A percentile compares a stretch with the other conserved stretches of the same genome.
These are phyloP conservation scores for Phengaris alcon DNA, from an alignment of 2,888 invertebrate species.

Conservation along the genomic window DNA sequence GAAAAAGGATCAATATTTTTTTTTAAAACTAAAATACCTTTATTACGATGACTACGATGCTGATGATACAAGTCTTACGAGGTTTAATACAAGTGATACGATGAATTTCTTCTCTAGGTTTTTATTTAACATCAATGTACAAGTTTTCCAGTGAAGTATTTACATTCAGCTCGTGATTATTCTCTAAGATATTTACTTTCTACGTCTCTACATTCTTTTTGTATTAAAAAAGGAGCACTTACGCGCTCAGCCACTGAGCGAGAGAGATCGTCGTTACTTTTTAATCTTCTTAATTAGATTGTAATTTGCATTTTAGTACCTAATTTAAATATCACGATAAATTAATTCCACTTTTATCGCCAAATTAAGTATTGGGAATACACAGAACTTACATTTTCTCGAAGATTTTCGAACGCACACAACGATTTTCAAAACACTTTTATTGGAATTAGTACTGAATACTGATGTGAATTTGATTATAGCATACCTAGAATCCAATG, in stretches of 20 bases:
- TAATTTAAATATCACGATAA: background rate
- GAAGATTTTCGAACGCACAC: slow-evolving; percentile 32
- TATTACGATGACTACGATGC: no score
- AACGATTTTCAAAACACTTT: slow-evolving; percentile 37
- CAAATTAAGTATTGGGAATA: background rate
- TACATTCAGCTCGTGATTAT: no score
- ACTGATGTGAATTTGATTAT: slow-evolving; percentile 38
- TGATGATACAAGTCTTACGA: no score
- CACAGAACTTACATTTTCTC: slow-evolving; percentile 35
- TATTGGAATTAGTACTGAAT: background rate
- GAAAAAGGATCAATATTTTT: no score
- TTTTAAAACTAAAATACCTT: no score
- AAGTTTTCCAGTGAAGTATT: background rate
- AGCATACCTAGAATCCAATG: slow-evolving; percentile 34
- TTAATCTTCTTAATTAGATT: no score
- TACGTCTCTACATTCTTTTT: no score
- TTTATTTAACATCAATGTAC: background rate
- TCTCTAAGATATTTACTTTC: no score
- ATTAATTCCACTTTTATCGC: background rate
- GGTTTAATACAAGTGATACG: no score
- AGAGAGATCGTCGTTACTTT: no score
- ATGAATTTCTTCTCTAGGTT: background rate
- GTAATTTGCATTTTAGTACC: background rate
- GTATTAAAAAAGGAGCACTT: no score
- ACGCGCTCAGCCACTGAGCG: no score